Evolutionary conservation across 1,140 invertebrate genomes (phyloP).

Genomic region (Mesaphorura yosii): DNA sequence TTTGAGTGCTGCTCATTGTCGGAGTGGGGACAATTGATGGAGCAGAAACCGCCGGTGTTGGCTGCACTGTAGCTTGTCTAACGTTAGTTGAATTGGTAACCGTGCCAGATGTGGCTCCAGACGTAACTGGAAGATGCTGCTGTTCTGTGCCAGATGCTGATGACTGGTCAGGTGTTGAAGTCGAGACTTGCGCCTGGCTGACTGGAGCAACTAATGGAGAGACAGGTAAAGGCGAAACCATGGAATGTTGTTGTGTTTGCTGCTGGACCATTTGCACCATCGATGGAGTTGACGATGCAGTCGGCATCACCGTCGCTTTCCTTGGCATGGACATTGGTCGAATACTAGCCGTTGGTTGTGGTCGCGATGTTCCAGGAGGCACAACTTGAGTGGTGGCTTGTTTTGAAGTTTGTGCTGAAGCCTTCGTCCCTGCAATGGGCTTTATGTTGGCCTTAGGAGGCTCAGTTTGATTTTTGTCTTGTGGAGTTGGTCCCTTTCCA

Average conservation of each 20-base stretch:
- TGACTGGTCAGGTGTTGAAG: constrained; percentile 29
- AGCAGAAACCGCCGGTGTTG: constrained; percentile 29
- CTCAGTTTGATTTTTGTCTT: constrained; percentile 45
- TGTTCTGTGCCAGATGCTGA: constrained; percentile 8
- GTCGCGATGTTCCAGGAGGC: constrained; percentile 15
- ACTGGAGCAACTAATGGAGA: constrained; percentile 26
- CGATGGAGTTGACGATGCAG: constrained; percentile 41
- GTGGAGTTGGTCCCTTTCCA: constrained; percentile 3
- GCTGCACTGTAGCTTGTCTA: constrained; percentile 31
- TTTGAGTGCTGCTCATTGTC: too few species aligned
- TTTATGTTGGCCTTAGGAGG: constrained; percentile 85
- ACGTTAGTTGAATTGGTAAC: constrained; percentile 24
- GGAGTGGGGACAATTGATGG: constrained; percentile 21
- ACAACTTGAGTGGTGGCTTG: constrained; percentile 35
- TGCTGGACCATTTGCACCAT: constrained; percentile 39
- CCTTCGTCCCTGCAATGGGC: constrained; percentile 73
- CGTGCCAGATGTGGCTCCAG: constrained; percentile 26
- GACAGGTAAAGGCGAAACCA: constrained; percentile 31
- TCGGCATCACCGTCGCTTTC: constrained; percentile 67
- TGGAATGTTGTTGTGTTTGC: constrained; percentile 31
- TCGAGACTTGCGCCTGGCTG: constrained; percentile 30
- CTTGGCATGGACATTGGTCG: constrained; percentile 62
- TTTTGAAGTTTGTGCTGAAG: constrained; percentile 32
- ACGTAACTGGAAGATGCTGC: constrained; percentile 29
- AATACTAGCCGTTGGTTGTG: constrained; percentile 64